Evolutionary conservation across 2,888 invertebrate genomes (phyloP).

Genomic region (Diabrotica balteata): DNA sequence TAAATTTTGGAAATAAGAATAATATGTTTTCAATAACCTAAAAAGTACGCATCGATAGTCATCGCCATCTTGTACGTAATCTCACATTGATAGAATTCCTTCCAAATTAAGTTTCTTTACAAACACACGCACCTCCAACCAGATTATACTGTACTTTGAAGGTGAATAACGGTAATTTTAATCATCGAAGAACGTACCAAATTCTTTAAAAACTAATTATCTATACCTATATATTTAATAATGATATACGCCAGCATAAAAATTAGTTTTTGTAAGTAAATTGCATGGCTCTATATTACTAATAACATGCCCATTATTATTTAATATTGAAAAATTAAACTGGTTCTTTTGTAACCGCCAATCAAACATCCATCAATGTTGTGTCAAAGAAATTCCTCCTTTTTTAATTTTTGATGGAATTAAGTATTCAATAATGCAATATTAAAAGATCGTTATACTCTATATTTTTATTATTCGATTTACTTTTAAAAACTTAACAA

Average conservation of each 20-base stretch:
- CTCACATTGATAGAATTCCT: neutral
- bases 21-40: too few species aligned
- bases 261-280: conserved; percentile 33
- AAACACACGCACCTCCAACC: conserved; percentile 9
- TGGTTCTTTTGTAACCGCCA: conserved; percentile 40
- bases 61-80: too few species aligned
- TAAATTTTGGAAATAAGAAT: too few species aligned
- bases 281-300: conserved; percentile 36
- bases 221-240: conserved; percentile 23
- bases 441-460: too few species aligned
- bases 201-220: conserved; percentile 29
- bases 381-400: conserved; percentile 35
- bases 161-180: conserved; percentile 28
- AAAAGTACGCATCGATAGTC: too few species aligned
- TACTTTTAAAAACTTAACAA: too few species aligned
- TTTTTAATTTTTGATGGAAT: conserved; percentile 20
- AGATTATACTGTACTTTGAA: conserved; percentile 4
- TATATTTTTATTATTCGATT: too few species aligned
- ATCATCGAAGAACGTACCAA: conserved; percentile 17
- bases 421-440: neutral
- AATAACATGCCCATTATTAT: conserved; percentile 42
- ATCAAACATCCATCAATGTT: conserved; percentile 42
- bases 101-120: conserved; percentile 15
- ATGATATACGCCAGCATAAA: conserved; percentile 23
- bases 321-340: conserved; percentile 42